Evolutionary conservation across 2,113 vertebrate species (phyloP).

Genomic region (Rhinoderma darwinii): DNA sequence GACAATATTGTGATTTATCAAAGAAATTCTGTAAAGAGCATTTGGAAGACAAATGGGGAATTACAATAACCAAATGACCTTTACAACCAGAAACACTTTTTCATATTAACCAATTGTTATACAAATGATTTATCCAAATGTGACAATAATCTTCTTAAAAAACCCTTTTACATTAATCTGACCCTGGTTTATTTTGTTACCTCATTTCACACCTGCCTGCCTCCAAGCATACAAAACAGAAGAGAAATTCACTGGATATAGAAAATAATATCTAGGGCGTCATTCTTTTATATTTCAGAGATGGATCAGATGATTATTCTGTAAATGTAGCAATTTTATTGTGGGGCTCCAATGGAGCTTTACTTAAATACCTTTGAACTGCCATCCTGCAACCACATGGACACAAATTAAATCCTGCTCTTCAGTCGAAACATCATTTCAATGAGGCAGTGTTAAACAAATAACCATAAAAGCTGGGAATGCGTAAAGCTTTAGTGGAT

Average conservation of each 20-base stretch:
- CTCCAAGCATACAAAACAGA: slow-evolving; percentile 47
- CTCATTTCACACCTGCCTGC: slow-evolving; percentile 59
- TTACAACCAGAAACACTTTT: slow-evolving; percentile 34
- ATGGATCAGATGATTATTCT: slow-evolving; percentile 54
- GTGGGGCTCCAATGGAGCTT: slow-evolving; percentile 35
- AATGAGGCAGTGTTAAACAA: slow-evolving; percentile 47
- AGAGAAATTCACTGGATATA: slow-evolving; percentile 14
- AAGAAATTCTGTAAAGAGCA: slow-evolving; percentile 10
- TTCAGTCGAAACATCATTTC: slow-evolving; percentile 11
- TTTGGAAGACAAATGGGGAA: slow-evolving; percentile 37
- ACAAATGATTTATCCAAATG: slow-evolving; percentile 56
- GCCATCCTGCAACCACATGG: neutral
- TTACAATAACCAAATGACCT: slow-evolving; percentile 52
- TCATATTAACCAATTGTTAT: slow-evolving; percentile 54
- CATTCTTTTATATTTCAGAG: slow-evolving; percentile 49
- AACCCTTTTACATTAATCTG: slow-evolving; percentile 49
- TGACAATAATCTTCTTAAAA: slow-evolving; percentile 50
- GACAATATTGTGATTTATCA: slow-evolving; percentile 40
- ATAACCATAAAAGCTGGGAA: slow-evolving; percentile 38
- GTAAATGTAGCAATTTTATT: slow-evolving; percentile 57
- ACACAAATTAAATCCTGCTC: neutral
- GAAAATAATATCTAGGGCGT: slow-evolving; percentile 36
- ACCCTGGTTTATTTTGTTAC: slow-evolving; percentile 56
- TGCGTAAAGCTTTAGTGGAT: slow-evolving; percentile 33
- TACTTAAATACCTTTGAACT: slow-evolving; percentile 21